phyloP scores from a whole-genome alignment of 2,888 invertebrate species.

The Agriotes lineatus region DNA sequence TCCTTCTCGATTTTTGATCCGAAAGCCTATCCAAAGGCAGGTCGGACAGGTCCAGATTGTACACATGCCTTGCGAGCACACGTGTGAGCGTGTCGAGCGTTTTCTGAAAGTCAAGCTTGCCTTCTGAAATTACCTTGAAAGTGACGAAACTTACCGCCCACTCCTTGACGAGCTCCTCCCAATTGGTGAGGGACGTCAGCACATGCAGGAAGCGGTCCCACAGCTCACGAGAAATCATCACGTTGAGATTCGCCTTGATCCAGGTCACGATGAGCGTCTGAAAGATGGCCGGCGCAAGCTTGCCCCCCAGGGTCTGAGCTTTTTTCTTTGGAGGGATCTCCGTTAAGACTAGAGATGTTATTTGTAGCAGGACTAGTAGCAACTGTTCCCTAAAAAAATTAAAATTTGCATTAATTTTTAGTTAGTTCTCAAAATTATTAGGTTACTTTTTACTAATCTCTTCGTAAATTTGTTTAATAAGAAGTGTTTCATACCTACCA shows the following conservation, averaged over 20 bases:
- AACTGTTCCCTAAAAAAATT: slow-evolving; percentile 84
- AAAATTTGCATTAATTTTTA: too few species aligned
- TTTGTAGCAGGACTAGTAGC: slow-evolving; percentile 86
- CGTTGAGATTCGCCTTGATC: slow-evolving; percentile 97
- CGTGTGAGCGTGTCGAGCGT: slow-evolving; percentile 97
- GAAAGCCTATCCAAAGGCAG: slow-evolving; percentile 83
- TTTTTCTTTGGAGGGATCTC: slow-evolving; percentile 84
- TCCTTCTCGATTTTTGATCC: slow-evolving; percentile 80
- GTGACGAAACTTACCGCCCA: slow-evolving; percentile 86
- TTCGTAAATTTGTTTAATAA: too few species aligned
- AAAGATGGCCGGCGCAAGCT: slow-evolving; percentile 87
- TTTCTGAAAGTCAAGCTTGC: slow-evolving; percentile 78
- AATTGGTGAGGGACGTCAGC: slow-evolving; percentile 88
- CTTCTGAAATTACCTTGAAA: too few species aligned
- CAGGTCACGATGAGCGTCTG: slow-evolving; percentile 97
- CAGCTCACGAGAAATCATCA: slow-evolving; percentile 86
- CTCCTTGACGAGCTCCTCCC: slow-evolving; percentile 95
- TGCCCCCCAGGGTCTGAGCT: slow-evolving; percentile 81
- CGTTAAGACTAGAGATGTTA: slow-evolving; percentile 89
- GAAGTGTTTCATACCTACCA: too few species aligned
- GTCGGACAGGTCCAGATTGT: slow-evolving; percentile 92
- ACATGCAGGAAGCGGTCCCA: slow-evolving; percentile 96
- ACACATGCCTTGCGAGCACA: slow-evolving; percentile 94
- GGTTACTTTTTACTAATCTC: too few species aligned
- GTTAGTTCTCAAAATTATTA: too few species aligned